A percentile compares a stretch with the other conserved stretches of the same genome.
phyloP scores from a whole-genome alignment of 2,888 invertebrate species.

The Melanotus villosus region DNA sequence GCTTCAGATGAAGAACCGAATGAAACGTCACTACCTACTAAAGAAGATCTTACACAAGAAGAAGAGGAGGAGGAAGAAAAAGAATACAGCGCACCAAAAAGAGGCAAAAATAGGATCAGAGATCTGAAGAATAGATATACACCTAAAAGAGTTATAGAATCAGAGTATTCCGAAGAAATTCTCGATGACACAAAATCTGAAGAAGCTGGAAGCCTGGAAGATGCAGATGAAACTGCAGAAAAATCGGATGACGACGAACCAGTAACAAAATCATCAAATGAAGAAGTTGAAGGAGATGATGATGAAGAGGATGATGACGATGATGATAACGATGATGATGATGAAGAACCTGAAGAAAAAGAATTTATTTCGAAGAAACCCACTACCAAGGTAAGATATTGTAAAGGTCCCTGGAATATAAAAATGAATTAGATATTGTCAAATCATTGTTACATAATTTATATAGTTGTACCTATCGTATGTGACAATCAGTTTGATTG shows the following conservation, averaged over 20 bases:
- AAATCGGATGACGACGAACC: background rate
- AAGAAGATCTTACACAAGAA: conserved; percentile 60
- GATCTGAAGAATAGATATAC: background rate
- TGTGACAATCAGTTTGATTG: too few relatives aligned
- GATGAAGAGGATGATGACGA: conserved; percentile 8
- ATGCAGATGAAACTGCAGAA: background rate
- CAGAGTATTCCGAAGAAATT: background rate
- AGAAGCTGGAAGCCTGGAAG: conserved; percentile 19
- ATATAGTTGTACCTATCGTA: too few relatives aligned
- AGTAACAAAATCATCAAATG: too few relatives aligned
- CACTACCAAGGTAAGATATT: background rate
- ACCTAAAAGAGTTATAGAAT: background rate
- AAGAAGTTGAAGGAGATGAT: conserved; percentile 47
- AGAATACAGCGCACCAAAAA: conserved; percentile 27
- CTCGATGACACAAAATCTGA: conserved; percentile 30
- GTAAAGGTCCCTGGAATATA: too few relatives aligned
- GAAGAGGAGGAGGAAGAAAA: conserved; percentile 52
- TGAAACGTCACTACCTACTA: conserved; percentile 34
- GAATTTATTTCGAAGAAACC: conserved; percentile 28
- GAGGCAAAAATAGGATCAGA: conserved; percentile 35
- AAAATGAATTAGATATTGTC: too few relatives aligned
- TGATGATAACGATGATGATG: too few relatives aligned
- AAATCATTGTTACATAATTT: too few relatives aligned
- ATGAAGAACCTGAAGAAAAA: conserved; percentile 44
- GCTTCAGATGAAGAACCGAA: conserved; percentile 64